A percentile compares a stretch with the other conserved stretches of the same genome.
These are phyloP conservation scores for Sylvia borin DNA, from an alignment of 2,797 vertebrate species.

Conservation along the genomic window DNA sequence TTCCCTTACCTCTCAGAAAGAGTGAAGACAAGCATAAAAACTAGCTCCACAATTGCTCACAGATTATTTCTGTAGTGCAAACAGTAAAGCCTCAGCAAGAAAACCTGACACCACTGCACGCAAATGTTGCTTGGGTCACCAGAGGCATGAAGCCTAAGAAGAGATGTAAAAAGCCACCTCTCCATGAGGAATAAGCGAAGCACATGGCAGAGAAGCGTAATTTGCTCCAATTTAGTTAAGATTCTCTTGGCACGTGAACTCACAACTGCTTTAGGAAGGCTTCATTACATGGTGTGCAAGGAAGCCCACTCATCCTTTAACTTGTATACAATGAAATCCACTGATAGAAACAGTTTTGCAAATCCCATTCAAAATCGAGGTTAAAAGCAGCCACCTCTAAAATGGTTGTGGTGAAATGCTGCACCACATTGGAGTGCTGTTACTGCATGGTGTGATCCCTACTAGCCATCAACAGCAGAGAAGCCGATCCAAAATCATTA, in stretches of 20 bases:
- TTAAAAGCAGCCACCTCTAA: not conserved
- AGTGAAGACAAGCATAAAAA: conserved; percentile 35
- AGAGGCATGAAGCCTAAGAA: not conserved
- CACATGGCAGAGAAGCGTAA: not conserved
- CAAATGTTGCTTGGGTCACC: not conserved
- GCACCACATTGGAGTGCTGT: not conserved
- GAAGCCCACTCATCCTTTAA: not conserved
- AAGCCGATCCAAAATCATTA: conserved; percentile 4
- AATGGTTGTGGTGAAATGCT: not conserved
- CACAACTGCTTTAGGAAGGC: not conserved
- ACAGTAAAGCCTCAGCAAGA: not conserved
- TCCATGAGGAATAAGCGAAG: not conserved
- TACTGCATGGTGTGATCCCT: not conserved
- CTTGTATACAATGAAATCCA: not conserved
- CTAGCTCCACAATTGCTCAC: not conserved
- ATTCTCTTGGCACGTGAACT: not conserved
- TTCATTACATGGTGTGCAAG: not conserved
- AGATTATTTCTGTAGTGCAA: not conserved
- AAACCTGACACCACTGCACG: not conserved
- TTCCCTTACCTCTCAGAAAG: not conserved
- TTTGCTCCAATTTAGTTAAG: not conserved
- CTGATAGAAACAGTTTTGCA: not conserved
- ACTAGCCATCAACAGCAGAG: not conserved
- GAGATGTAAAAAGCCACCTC: not conserved
- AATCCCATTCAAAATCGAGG: not conserved